phyloP scores from a whole-genome alignment of 2,113 vertebrate species.

The Jaculus jaculus region DNA sequence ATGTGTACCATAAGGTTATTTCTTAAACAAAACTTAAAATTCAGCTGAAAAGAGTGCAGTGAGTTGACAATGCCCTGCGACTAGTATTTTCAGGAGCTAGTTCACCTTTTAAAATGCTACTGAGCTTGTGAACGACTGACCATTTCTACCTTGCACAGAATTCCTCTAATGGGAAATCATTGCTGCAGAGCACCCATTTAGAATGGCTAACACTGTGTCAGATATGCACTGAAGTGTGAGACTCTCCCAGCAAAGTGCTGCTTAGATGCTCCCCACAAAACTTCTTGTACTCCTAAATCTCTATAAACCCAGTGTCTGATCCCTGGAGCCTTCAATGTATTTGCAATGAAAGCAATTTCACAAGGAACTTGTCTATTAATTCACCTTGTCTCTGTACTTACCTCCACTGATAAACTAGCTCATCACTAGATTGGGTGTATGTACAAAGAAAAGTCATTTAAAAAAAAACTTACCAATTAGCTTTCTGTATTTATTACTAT shows the following conservation, averaged over 20 bases:
- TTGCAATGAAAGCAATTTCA: slow-evolving; percentile 11
- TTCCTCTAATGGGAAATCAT: slow-evolving; percentile 23
- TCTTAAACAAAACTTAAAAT: neutral
- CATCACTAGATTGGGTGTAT: neutral
- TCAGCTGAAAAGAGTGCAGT: neutral
- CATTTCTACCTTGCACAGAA: slow-evolving; percentile 18
- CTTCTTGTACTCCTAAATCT: neutral
- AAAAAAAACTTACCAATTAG: slow-evolving; percentile 26
- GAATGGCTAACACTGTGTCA: neutral
- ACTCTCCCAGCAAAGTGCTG: neutral
- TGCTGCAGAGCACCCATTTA: neutral
- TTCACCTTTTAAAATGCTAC: neutral
- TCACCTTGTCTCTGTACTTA: neutral
- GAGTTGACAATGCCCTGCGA: neutral
- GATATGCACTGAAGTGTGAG: neutral
- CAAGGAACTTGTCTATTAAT: slow-evolving; percentile 3
- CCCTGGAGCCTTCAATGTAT: neutral
- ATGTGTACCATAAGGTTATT: neutral
- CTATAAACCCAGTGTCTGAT: neutral
- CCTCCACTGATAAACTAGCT: neutral
- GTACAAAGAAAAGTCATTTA: slow-evolving; percentile 44
- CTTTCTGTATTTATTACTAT: slow-evolving; percentile 20
- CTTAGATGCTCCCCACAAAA: neutral
- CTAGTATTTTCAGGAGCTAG: neutral
- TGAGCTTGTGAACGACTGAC: neutral